A percentile compares a stretch with the other conserved stretches of the same genome.
phyloP scores from a whole-genome alignment of 2,888 invertebrate species.

The Allophyes oxyacanthae region DNA sequence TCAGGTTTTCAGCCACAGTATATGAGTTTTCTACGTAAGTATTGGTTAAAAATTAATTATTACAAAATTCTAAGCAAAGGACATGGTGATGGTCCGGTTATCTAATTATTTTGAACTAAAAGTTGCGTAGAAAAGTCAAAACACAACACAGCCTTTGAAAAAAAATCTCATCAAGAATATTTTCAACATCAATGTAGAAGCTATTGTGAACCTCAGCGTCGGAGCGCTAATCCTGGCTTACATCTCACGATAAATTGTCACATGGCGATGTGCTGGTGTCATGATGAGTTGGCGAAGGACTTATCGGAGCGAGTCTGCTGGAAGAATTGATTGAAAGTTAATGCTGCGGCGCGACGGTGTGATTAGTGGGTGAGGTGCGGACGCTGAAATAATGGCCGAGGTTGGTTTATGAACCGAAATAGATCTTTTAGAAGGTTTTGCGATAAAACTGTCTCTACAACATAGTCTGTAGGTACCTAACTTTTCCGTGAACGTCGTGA shows the following conservation, averaged over 20 bases:
- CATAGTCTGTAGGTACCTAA: too few relatives aligned
- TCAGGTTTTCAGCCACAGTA: too few relatives aligned
- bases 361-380: conserved; percentile 39
- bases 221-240: conserved; percentile 50
- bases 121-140: not conserved
- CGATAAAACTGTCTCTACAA: not conserved
- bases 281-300: conserved; percentile 39
- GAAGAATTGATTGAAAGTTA: conserved; percentile 64
- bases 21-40: too few relatives aligned
- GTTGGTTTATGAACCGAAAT: conserved; percentile 44
- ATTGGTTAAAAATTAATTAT: too few relatives aligned
- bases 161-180: conserved; percentile 5
- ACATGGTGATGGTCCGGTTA: too few relatives aligned
- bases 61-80: too few relatives aligned
- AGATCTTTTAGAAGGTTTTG: conserved; percentile 28
- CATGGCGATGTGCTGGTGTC: conserved; percentile 42
- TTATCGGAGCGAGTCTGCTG: conserved; percentile 53
- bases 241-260: conserved; percentile 59
- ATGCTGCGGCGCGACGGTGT: conserved; percentile 40
- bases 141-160: too few relatives aligned
- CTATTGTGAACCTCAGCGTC: conserved; percentile 24
- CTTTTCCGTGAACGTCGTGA: too few relatives aligned
- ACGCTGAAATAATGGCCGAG: conserved; percentile 30
- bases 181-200: conserved; percentile 6
- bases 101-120: too few relatives aligned